phyloP scores from a whole-genome alignment of 2,113 vertebrate species.

The Dendrocopos noguchii region DNA sequence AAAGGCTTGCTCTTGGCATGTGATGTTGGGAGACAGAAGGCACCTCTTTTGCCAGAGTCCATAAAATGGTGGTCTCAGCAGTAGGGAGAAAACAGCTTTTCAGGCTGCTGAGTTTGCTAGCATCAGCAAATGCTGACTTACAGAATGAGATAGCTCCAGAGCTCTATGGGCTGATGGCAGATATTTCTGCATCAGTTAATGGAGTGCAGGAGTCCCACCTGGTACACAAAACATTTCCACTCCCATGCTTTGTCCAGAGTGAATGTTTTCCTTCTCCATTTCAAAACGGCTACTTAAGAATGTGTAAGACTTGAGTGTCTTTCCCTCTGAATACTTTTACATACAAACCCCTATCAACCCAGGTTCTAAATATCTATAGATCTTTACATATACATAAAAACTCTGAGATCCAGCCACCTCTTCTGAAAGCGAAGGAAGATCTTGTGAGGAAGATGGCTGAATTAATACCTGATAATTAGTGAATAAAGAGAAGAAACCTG shows the following conservation, averaged over 20 bases:
- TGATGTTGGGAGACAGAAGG: conserved; percentile 36
- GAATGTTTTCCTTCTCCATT: not conserved
- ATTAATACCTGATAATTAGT: not conserved
- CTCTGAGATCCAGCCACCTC: not conserved
- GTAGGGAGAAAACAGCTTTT: conserved; percentile 36
- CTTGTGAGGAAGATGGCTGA: not conserved
- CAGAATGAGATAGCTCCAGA: not conserved
- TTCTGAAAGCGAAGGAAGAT: not conserved
- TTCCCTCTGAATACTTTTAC: not conserved
- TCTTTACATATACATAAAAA: not conserved
- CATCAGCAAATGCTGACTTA: not conserved
- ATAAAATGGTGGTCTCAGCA: conserved; percentile 36
- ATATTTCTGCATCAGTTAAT: not conserved
- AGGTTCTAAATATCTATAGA: not conserved
- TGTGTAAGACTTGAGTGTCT: not conserved
- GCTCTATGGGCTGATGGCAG: not conserved
- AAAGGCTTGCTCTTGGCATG: conserved; percentile 52
- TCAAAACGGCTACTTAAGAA: not conserved
- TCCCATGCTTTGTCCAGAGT: not conserved
- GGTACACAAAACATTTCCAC: not conserved
- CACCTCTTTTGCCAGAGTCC: conserved; percentile 40
- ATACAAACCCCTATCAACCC: not conserved
- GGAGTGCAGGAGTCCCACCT: not conserved
- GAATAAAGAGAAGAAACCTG: not conserved
- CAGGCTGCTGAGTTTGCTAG: not conserved